Evolutionary conservation across 2,797 vertebrate species (phyloP).

Genomic region (Cryptoblepharus egeriae): DNA sequence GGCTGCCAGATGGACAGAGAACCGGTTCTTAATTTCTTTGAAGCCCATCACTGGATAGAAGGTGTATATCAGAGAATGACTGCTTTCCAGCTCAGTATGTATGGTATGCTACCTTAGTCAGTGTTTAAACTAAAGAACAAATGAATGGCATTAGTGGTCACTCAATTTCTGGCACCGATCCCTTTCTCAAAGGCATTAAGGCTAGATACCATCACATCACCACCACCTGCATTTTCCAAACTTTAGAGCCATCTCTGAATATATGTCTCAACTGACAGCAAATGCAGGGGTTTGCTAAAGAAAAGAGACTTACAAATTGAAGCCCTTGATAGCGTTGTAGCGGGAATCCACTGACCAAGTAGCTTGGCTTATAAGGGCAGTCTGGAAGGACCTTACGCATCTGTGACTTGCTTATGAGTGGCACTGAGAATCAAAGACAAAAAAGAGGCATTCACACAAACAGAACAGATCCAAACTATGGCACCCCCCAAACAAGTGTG

Average conservation of each 20-base stretch:
- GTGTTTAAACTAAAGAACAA: not conserved
- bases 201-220: no score
- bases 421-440: slow-evolving; percentile 77
- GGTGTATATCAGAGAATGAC: not conserved
- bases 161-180: not conserved
- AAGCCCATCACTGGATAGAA: no score
- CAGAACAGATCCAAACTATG: not conserved
- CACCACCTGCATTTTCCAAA: not conserved
- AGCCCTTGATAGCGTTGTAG: slow-evolving; percentile 94
- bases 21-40: no score
- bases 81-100: no score
- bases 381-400: slow-evolving; percentile 84
- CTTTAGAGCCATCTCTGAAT: not conserved
- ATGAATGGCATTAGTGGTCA: not conserved
- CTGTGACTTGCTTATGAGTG: slow-evolving; percentile 79
- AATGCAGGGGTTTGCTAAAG: not conserved
- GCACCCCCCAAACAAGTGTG: not conserved
- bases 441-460: not conserved
- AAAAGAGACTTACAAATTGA: slow-evolving; percentile 86
- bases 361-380: slow-evolving; percentile 91
- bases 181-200: no score
- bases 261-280: not conserved
- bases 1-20: no score
- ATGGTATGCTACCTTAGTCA: not conserved
- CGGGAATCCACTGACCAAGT: slow-evolving; percentile 84